Base-by-base conservation (phyloP, 2,888 invertebrate genomes). In the Ligdia adustata region DNA sequence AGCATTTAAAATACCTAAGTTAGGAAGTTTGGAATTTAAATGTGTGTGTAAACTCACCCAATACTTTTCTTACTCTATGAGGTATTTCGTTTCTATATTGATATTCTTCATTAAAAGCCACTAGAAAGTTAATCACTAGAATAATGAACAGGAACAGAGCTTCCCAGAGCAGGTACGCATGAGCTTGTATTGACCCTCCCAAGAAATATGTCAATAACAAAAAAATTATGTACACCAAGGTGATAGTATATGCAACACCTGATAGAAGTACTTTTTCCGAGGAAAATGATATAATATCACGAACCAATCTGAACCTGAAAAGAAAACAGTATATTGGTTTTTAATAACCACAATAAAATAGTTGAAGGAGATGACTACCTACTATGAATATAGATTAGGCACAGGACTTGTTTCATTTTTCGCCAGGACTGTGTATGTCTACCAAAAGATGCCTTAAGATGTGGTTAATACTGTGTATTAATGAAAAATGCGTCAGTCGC, bases 51-150 rank as follows among this genome's bases (percentile, higher is more conserved):
- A 16, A 73, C 80, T 79, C 59, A 91, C 91, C 85, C 64, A 90
- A 66, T 26, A 90, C 90, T 70, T 90, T 87, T 26, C 65, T 74
- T 39, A 88, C 82, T 73, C 91, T 80, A 64, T 87, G 86, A 49
- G 92, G 90, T 69, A 93, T 89, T 82, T 93, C 93, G 66, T 91
- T 85, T 58, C 79, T 77, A 46, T 84, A 80, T 55, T 87, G 71
- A 62, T 84, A 84, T 59, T 90, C 87, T 69, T 91, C 91, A 68
- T 89, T 89, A 45, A 82, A 81, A 24, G 90, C 87, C 55, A 91
- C 71, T 34, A 83, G 53, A 57, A 90, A 87, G 60, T 91, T 91
- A 39, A 86, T 64, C 26, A 85, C 60, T 49, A 90, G 64, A 65
- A 90, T 82, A 9, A 82, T 62, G 66, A 88, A 82, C 37, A 91